Evolutionary conservation across 2,888 invertebrate species (phyloP), one percentile per base, ranked within the genome.

Genomic region (Trichacis sp.): DNA sequence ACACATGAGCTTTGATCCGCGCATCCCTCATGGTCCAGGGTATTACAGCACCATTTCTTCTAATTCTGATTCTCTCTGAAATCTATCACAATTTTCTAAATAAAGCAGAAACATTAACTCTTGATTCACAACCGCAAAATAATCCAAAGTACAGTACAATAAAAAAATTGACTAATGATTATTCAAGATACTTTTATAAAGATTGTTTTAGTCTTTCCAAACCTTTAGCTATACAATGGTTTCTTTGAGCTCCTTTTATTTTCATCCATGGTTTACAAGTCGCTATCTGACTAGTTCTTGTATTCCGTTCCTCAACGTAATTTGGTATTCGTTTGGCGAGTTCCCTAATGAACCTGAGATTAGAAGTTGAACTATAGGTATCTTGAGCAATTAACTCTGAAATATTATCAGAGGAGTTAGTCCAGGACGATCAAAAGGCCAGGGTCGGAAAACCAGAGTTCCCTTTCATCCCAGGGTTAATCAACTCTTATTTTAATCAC

Each of bases 351-450:
- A 82, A 81, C 79, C 76, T 70, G 68, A 81, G 80, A 81, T 82
- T 82, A 81, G 79, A 77, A 77, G 76, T 76, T 65, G 71, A 64
- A 65, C 77, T 71, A 72, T 71, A 74, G 80, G 79, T 81, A 81
- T 77, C 76, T 74, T 69, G 72, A 62, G 79, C 77, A 81, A 82
- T 80, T 81, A 82, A 82, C 79, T 77, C 78, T 79, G 73, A 82
- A 80, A 79, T 81, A 80, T 81, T 78, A 81, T 80, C 76, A 65
- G 73, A 71, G 72, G 74, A 72, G 72, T 73, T 75, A 70, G 64
- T 73, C 73, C 69, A 71, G 72, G 70, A 71, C 64, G 62, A 63
- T 70, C 63, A 66, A 70, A 69, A 54, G 54, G 62, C 17, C 14
- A 46, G 20, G 51, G 18, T n/a, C 43, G 53, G 47, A 19, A 59